phyloP scores from a whole-genome alignment of 1,140 invertebrate genomes.

The Globodera ellingtonae region DNA sequence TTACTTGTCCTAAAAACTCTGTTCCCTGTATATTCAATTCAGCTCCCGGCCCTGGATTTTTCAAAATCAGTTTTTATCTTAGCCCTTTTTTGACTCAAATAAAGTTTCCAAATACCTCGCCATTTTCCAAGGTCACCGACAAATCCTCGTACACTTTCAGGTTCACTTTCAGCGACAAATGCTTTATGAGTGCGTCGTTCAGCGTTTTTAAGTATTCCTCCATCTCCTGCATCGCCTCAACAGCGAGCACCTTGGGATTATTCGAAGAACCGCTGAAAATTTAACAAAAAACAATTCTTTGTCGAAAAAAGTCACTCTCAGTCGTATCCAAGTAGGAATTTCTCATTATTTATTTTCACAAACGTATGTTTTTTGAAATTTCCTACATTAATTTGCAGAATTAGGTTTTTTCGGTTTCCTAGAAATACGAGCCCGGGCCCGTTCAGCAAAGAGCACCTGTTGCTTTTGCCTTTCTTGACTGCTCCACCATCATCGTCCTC shows the following conservation, averaged over 20 bases:
- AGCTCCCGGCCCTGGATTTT: too few species aligned
- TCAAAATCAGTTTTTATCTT: too few species aligned
- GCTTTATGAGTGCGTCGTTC: conserved; percentile 11
- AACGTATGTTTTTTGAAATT: too few species aligned
- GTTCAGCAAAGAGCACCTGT: background rate
- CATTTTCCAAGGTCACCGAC: conserved; percentile 14
- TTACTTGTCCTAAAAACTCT: too few species aligned
- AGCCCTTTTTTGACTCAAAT: background rate
- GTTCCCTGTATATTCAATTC: too few species aligned
- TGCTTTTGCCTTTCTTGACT: background rate
- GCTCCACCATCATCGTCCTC: background rate
- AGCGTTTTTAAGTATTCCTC: background rate
- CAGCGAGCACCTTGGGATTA: background rate
- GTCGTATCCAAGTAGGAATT: background rate
- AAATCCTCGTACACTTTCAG: conserved; percentile 11
- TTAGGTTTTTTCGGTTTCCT: too few species aligned
- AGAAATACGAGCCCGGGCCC: too few species aligned
- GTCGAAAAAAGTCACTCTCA: too few species aligned
- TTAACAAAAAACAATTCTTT: too few species aligned
- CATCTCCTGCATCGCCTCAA: background rate
- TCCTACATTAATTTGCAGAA: too few species aligned
- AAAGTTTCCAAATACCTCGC: background rate
- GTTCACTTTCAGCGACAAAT: conserved; percentile 16
- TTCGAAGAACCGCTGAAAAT: background rate
- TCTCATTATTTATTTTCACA: background rate